Base-by-base conservation (phyloP, 2,113 vertebrate genomes). In the Myrmophylax atrothorax region DNA sequence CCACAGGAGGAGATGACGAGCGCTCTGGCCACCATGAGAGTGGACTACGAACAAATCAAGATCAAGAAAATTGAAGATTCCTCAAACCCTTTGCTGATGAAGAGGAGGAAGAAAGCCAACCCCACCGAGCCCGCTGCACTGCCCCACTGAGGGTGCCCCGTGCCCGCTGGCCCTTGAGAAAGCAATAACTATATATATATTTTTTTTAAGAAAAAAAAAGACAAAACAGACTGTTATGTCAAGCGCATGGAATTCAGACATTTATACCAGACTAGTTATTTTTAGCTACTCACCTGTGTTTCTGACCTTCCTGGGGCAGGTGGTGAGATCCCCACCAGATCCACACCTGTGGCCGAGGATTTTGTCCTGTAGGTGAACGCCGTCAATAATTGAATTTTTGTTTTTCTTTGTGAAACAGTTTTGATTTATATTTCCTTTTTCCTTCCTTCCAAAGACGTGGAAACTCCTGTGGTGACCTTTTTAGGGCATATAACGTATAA, bases 1-100 rank as follows among this genome's bases (percentile, higher is more conserved):
- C 78, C 4, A 1, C 97, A 99, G 99, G 99, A 99, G 98, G 99
- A 99, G 97, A 99, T 99, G 99, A 99, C 99, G 87, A 99, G 99
- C 96, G 99, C 99, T 94, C 98, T 99, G 98, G 99, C 99, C 92
- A 99, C 99, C 24, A 99, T 99, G 99, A 97, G 99, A 33, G 99
- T 99, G 9, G 99, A 99, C 97, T 99, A 99, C 0, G 99, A 99
- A 96, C 99, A 99, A 96, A 98, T 99, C 97, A 99, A 99, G 98
- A 99, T 99, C 97, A 99, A 99, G 97, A 99, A 98, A 92, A 99
- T 99, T 1, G 99, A 99, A 92, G 99, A 99, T 13, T 99, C 99
- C 2, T 98, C 98, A 15, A 99, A 99, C 97, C 99, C 99, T 58
- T 97, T 99, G 97, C 98, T 99, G 89, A 98, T 98, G 93, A 99